Conservation (phyloP, 2,797 vertebrate species). For the Bufotes viridis region DNA sequence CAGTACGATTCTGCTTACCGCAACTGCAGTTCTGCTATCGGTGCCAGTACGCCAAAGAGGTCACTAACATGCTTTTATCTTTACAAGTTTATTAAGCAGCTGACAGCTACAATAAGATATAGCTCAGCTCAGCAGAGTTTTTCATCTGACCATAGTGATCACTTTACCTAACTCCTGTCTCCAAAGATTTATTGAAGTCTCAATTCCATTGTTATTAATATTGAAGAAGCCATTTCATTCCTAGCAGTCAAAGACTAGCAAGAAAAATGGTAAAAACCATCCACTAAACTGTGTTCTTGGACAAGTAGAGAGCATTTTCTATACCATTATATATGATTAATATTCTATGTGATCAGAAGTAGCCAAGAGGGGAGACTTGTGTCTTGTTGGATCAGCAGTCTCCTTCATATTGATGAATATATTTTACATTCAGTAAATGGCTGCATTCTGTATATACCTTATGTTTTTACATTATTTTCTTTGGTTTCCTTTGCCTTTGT, state of each 20-base stretch:
- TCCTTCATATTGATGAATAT: not conserved
- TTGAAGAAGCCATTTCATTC: conserved; percentile 23
- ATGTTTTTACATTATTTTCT: not conserved
- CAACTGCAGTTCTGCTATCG: conserved; percentile 6
- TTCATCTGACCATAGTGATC: conserved; percentile 36
- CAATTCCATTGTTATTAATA: conserved; percentile 31
- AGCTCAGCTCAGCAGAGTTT: conserved; percentile 30
- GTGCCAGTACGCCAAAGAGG: not conserved
- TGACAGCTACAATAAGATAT: conserved; percentile 35
- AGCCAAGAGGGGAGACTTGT: not conserved
- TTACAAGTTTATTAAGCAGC: conserved; percentile 34
- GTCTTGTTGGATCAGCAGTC: conserved; percentile 1
- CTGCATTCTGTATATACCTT: not conserved
- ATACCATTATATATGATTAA: not conserved
- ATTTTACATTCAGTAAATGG: not conserved
- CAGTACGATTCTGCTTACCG: not conserved
- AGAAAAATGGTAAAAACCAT: not conserved
- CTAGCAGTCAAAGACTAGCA: not conserved
- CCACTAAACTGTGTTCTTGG: not conserved
- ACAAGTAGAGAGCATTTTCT: not conserved
- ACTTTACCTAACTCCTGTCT: conserved; percentile 32
- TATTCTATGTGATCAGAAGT: conserved; percentile 13
- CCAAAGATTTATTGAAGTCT: conserved; percentile 42
- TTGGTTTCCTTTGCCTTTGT: not conserved
- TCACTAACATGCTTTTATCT: conserved; percentile 32